Percentiles rank a stretch among this genome's conserved stretches.
phyloP scores from a whole-genome alignment of 2,113 vertebrate species.

The Odobenus rosmarus region DNA sequence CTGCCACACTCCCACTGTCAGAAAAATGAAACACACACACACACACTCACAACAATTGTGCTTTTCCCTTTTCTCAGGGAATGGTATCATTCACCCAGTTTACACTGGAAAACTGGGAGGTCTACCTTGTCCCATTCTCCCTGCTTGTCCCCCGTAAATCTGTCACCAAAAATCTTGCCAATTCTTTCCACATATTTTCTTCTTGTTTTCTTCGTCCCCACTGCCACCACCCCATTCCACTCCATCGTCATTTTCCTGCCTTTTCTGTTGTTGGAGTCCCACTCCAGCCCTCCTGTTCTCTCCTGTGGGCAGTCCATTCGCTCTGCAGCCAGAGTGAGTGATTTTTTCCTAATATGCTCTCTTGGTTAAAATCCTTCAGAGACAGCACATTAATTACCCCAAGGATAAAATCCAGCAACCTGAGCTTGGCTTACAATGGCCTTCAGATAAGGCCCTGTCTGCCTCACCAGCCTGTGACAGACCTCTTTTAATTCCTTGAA shows the following conservation, averaged over 20 bases:
- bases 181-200: neutral
- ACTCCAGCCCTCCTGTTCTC: fast-evolving
- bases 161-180: neutral
- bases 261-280: neutral
- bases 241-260: neutral
- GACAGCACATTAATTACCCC: neutral
- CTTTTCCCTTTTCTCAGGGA: neutral
- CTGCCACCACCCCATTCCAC: neutral
- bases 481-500: neutral
- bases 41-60: neutral
- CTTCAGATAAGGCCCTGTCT: neutral
- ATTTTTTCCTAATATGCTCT: slow-evolving; percentile 25
- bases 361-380: neutral
- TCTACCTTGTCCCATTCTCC: neutral
- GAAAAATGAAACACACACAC: neutral
- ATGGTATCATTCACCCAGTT: neutral
- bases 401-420: neutral
- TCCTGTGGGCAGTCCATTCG: neutral
- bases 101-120: neutral
- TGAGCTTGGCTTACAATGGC: neutral
- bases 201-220: neutral
- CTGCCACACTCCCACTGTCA: neutral
- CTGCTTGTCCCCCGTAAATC: neutral
- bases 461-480: neutral
- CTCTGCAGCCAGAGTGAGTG: neutral